These are phyloP conservation scores for Zootoca vivipara DNA, from an alignment of 2,113 vertebrate species.

Conservation along the genomic window DNA sequence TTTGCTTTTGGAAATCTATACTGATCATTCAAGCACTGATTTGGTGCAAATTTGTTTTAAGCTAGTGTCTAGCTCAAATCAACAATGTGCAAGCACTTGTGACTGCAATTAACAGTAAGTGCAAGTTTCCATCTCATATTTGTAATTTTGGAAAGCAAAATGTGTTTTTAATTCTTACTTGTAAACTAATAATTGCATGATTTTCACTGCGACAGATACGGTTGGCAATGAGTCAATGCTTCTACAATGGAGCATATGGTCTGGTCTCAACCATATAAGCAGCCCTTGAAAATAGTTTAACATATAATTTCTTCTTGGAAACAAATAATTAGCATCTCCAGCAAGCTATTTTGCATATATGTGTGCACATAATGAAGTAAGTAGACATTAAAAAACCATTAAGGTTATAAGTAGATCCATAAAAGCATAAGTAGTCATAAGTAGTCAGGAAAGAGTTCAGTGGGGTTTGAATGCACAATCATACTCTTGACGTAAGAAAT, in stretches of 20 bases:
- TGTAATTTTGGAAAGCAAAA: constrained; percentile 16
- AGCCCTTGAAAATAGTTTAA: neutral
- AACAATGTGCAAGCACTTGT: neutral
- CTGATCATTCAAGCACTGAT: neutral
- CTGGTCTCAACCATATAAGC: neutral
- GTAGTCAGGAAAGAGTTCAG: constrained; percentile 5
- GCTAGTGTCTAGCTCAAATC: neutral
- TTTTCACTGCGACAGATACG: constrained; percentile 36
- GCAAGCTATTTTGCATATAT: constrained; percentile 27
- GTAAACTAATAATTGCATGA: constrained; percentile 13
- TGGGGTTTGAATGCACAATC: neutral
- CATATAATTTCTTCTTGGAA: constrained; percentile 24
- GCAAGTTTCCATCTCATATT: neutral
- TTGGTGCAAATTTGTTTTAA: neutral
- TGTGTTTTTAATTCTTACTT: constrained; percentile 8
- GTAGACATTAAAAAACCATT: constrained; percentile 31
- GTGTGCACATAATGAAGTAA: constrained; percentile 18
- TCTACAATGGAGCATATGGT: neutral
- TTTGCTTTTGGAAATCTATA: neutral
- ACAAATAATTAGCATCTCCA: constrained; percentile 26
- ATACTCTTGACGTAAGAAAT: neutral
- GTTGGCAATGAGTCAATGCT: neutral
- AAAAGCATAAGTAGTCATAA: constrained; percentile 20
- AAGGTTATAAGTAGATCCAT: constrained; percentile 29
- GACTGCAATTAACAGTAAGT: neutral